Evolutionary conservation across 1,140 invertebrate species (phyloP).

Genomic region (Rhynchophorus ferrugineus): DNA sequence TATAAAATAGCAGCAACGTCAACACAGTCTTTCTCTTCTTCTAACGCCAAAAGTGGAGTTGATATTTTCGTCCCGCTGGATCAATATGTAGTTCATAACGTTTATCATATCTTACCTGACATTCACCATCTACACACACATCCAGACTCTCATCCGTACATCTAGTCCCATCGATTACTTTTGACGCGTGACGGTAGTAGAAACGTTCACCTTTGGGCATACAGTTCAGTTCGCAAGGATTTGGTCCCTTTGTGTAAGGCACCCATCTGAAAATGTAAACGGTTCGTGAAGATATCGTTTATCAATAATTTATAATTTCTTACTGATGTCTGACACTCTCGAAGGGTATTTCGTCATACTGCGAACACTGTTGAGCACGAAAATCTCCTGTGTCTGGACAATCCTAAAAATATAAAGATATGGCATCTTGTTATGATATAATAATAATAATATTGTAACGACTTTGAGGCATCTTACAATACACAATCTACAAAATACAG

Average conservation of each 20-base stretch:
- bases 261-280: slow-evolving; percentile 59
- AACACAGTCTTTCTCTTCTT: too few relatives aligned
- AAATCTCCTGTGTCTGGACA: slow-evolving; percentile 75
- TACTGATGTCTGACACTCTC: slow-evolving; percentile 70
- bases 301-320: slow-evolving; percentile 40
- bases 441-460: too few relatives aligned
- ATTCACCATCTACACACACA: slow-evolving; percentile 87
- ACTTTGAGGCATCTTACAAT: too few relatives aligned
- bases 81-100: not conserved
- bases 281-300: slow-evolving; percentile 4
- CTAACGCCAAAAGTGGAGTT: not conserved
- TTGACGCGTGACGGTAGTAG: slow-evolving; percentile 78
- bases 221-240: slow-evolving; percentile 92
- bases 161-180: slow-evolving; percentile 83
- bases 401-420: slow-evolving; percentile 46
- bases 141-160: slow-evolving; percentile 78
- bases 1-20: too few relatives aligned
- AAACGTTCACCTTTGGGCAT: slow-evolving; percentile 88
- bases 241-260: slow-evolving; percentile 74
- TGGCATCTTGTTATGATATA: not conserved
- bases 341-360: slow-evolving; percentile 67
- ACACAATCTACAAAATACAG: too few relatives aligned
- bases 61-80: not conserved
- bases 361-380: slow-evolving; percentile 76
- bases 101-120: slow-evolving; percentile 60